Evolutionary conservation across 2,113 vertebrate genomes (phyloP), one percentile per base, ranked within the genome.

Genomic region (Dasyornis broadbenti): DNA sequence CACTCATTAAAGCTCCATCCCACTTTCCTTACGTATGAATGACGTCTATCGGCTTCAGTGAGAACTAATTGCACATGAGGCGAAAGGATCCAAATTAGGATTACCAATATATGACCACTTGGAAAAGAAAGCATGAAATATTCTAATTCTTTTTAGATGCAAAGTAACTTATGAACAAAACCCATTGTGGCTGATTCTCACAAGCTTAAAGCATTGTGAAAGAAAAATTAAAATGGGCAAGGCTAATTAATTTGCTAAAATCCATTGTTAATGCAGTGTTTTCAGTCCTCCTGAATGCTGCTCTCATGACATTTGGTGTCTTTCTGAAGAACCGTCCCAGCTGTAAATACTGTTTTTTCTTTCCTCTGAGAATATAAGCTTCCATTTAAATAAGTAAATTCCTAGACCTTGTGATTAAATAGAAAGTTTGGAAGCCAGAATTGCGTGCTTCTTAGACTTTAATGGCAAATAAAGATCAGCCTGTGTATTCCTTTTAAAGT

Each of bases 191-290:
- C 65, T 65, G 79, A 90, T 80, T 93, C 85, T 96, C 90, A 81
- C 78, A 93, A 94, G 89, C 78, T 94, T 91, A 91, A 89, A 89
- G 78, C 71, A 92, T 90, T 79, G 90, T 94, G 76, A 92, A 96
- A 84, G 68, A 95, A 94, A 96, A 95, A 94, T 90, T 92, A 88
- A 91, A 96, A 94, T 71, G 72, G 84, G 79, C 76, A 95, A 93
- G 79, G 84, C 89, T 95, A 95, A 92, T 96, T 97, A 95, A 95
- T 96, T 97, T 96, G 93, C 60, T 88, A 91, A 96, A 95, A 95
- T 93, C 84, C 80, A 91, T 90, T 92, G 77, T 96, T 89, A 94
- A 87, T 82, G 47, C 27, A 4, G 72, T 94, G 89, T 95, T 97
- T 94, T 96, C 86, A 85, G 56, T 94, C 77, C 88, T 90, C 59